Conservation (phyloP, 1,140 invertebrate species). For the Drosophila kepulauana region DNA sequence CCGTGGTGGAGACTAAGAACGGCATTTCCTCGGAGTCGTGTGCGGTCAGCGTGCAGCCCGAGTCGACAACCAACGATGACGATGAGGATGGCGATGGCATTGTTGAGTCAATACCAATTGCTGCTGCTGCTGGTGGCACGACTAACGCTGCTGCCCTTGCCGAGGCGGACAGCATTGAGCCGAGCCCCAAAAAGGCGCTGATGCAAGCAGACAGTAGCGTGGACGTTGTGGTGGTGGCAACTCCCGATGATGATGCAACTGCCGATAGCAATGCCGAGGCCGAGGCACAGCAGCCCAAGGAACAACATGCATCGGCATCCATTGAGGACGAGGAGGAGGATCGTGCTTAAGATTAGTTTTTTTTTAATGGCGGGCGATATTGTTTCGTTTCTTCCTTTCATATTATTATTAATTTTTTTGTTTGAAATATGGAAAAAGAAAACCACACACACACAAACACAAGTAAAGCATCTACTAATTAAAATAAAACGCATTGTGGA, state of each 20-base stretch:
- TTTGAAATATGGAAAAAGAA: conserved; percentile 22
- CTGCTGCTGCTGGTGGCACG: conserved; percentile 2
- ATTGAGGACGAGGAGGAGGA: conserved; percentile 25
- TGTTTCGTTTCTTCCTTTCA: conserved; percentile 48
- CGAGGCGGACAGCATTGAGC: conserved; percentile 73
- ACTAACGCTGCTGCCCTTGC: conserved; percentile 39
- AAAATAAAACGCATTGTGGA: conserved; percentile 62
- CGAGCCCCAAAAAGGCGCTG: conserved; percentile 75
- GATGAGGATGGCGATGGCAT: conserved; percentile 63
- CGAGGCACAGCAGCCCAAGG: conserved; percentile 66
- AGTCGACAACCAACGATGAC: conserved; percentile 68
- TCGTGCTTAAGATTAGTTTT: conserved; percentile 40
- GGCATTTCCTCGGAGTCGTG: conserved; percentile 56
- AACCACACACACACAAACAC: conserved; percentile 25
- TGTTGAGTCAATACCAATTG: conserved; percentile 25
- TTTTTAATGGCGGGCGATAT: conserved; percentile 12
- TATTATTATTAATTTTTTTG: conserved; percentile 29
- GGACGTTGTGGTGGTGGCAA: conserved; percentile 40
- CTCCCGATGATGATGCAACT: neutral
- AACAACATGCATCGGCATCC: conserved; percentile 3
- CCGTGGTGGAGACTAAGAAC: conserved; percentile 65
- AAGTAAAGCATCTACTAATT: conserved; percentile 48
- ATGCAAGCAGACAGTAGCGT: conserved; percentile 67
- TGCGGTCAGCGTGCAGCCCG: conserved; percentile 58
- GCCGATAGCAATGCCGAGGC: conserved; percentile 47